phyloP scores from a whole-genome alignment of 2,888 invertebrate species.

The Brenthis daphne region DNA sequence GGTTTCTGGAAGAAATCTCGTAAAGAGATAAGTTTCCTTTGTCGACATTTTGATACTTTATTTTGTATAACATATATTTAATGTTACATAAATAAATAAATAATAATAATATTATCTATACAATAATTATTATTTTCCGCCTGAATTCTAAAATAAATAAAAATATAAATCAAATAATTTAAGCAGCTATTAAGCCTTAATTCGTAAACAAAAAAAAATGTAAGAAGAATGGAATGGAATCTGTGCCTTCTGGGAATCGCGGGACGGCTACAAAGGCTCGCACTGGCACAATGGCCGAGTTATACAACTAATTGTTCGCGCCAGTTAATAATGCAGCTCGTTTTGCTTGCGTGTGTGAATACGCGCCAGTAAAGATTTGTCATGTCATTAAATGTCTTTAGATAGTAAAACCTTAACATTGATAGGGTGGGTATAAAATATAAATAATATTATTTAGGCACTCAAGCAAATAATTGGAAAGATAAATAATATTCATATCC shows the following conservation, averaged over 20 bases:
- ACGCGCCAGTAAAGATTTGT: slow-evolving; percentile 16
- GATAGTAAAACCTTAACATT: too few species aligned
- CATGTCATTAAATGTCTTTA: slow-evolving; percentile 6
- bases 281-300: slow-evolving; percentile 70
- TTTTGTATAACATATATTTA: too few species aligned
- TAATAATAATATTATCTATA: background rate
- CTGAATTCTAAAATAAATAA: too few species aligned
- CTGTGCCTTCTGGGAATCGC: slow-evolving; percentile 74
- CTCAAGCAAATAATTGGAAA: too few species aligned
- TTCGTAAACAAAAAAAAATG: slow-evolving; percentile 59
- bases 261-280: slow-evolving; percentile 51
- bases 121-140: background rate
- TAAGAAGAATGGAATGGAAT: slow-evolving; percentile 54
- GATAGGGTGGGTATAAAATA: too few species aligned
- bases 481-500: too few species aligned
- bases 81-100: too few species aligned
- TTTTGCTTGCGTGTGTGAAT: slow-evolving; percentile 53
- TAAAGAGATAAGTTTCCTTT: too few species aligned
- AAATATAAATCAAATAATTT: slow-evolving; percentile 23
- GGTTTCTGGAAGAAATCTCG: too few species aligned
- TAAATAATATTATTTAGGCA: too few species aligned
- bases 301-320: slow-evolving; percentile 71
- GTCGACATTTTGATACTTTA: too few species aligned
- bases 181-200: slow-evolving; percentile 67
- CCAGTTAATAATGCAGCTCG: slow-evolving; percentile 69